These are phyloP conservation scores for Phylloscopus trochilus DNA, from an alignment of 2,113 vertebrate species.

Conservation along the genomic window DNA sequence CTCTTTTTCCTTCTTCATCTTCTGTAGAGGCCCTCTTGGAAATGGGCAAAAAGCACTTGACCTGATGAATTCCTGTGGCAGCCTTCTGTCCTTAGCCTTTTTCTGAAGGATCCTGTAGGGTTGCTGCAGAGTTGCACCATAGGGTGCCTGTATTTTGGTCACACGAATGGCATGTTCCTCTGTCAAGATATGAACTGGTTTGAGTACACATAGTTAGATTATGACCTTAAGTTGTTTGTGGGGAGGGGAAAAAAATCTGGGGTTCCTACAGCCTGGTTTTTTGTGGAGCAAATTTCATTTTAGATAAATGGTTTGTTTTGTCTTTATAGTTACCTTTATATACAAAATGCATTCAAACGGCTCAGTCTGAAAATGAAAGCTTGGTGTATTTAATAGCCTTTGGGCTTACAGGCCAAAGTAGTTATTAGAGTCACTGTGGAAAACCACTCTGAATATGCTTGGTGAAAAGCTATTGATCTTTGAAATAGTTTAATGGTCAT, in stretches of 20 bases:
- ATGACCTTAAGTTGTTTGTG: not conserved
- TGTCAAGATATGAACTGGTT: not conserved
- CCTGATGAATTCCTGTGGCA: not conserved
- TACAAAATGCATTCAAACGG: not conserved
- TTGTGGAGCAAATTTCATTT: not conserved
- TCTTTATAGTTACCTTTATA: not conserved
- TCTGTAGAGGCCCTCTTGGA: not conserved
- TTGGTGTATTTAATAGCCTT: not conserved
- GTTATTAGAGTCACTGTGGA: not conserved
- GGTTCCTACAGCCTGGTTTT: fast-evolving
- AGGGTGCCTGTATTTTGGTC: not conserved
- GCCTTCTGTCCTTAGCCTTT: not conserved
- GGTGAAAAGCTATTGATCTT: not conserved
- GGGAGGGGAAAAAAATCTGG: not conserved
- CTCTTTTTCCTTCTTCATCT: not conserved
- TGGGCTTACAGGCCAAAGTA: not conserved
- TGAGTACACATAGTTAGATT: not conserved
- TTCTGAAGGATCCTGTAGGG: not conserved
- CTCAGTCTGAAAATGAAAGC: not conserved
- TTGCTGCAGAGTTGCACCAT: not conserved
- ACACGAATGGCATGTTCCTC: fast-evolving
- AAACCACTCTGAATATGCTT: not conserved
- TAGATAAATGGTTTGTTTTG: not conserved
- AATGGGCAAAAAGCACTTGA: not conserved
- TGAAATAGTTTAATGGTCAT: not conserved